Conservation (phyloP, 1,140 invertebrate species). For the Cepaea nemoralis region DNA sequence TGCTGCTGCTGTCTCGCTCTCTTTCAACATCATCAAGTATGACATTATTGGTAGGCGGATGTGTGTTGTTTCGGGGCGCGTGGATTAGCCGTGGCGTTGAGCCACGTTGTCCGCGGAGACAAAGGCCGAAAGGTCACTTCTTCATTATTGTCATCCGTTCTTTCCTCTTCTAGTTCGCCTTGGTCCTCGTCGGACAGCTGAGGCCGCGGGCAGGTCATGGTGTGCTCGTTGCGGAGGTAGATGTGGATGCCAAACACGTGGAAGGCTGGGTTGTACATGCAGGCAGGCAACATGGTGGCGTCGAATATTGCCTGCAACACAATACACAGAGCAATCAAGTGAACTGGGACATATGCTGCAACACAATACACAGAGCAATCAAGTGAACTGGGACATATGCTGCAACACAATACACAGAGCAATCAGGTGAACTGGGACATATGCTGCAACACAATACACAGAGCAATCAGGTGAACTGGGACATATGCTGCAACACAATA, state of each 20-base stretch:
- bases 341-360: too few species aligned
- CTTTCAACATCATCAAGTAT: constrained; percentile 22
- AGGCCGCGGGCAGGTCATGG: constrained; percentile 49
- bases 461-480: too few species aligned
- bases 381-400: too few species aligned
- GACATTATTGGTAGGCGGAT: constrained; percentile 2
- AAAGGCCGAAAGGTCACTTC: constrained; percentile 34
- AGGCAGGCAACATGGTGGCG: constrained; percentile 53
- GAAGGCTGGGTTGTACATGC: constrained; percentile 60
- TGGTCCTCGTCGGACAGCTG: neutral
- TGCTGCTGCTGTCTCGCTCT: neutral
- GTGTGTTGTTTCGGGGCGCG: neutral
- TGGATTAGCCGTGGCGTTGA: neutral
- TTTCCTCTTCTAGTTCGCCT: neutral
- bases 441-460: too few species aligned
- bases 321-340: constrained; percentile 1
- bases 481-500: too few species aligned
- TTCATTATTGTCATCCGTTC: neutral
- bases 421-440: too few species aligned
- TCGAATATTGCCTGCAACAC: constrained; percentile 58
- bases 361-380: too few species aligned
- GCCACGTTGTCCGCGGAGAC: neutral
- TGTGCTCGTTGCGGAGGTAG: constrained; percentile 54
- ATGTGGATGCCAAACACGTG: constrained; percentile 58
- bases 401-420: too few species aligned